Conservation (phyloP, 2,113 vertebrate species). For the cat (Felis catus) region DNA sequence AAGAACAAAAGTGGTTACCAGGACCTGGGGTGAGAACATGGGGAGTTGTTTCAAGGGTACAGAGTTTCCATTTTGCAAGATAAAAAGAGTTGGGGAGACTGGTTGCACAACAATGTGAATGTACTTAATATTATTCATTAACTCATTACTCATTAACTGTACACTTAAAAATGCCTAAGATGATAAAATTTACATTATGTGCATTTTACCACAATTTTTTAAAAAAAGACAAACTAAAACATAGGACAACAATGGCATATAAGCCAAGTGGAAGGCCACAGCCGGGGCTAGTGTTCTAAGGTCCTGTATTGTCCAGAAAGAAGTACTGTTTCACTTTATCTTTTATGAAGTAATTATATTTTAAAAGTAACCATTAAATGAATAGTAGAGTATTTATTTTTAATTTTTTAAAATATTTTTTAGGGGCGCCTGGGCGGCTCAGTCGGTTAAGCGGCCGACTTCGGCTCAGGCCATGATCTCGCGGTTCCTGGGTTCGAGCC, state of each 20-base stretch:
- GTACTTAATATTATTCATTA: not conserved
- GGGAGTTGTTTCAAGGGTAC: not conserved
- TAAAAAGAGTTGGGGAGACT: not conserved
- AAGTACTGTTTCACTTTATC: not conserved
- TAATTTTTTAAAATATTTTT: too few relatives aligned
- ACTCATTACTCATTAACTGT: not conserved
- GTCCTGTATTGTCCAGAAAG: not conserved
- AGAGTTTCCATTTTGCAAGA: not conserved
- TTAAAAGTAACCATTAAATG: not conserved
- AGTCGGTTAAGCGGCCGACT: too few relatives aligned
- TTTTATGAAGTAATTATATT: not conserved
- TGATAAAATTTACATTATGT: not conserved
- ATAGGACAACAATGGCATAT: not conserved
- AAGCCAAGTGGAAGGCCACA: not conserved
- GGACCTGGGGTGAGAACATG: too few relatives aligned
- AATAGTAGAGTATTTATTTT: not conserved
- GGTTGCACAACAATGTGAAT: not conserved
- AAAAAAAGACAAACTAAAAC: not conserved
- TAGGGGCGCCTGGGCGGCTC: too few relatives aligned
- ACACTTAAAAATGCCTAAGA: not conserved
- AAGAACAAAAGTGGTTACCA: not conserved
- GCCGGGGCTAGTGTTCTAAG: not conserved
- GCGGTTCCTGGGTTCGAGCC: fast-evolving
- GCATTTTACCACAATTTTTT: not conserved
- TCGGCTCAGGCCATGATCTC: too few relatives aligned